phyloP scores from a whole-genome alignment of 1,140 invertebrate genomes.

The Bactericera cockerelli region DNA sequence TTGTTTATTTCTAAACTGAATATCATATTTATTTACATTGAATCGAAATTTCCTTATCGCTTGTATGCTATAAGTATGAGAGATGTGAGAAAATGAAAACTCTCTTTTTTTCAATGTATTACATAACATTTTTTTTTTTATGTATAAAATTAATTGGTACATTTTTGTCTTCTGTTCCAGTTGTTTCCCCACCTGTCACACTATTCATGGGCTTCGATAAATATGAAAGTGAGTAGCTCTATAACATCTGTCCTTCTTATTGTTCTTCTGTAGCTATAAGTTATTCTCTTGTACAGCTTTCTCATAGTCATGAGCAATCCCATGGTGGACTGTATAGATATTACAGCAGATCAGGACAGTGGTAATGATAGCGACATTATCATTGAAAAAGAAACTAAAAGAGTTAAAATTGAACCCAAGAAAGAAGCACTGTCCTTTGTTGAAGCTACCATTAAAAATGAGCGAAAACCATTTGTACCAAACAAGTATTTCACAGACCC shows the following conservation, averaged over 20 bases:
- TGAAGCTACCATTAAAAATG: slow-evolving; percentile 3
- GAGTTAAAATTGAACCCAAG: background rate
- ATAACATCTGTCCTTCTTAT: slow-evolving; percentile 14
- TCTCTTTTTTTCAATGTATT: no score
- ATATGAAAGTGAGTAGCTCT: slow-evolving; percentile 74
- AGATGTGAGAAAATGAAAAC: no score
- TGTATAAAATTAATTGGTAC: no score
- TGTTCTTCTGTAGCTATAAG: background rate
- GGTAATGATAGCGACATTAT: background rate
- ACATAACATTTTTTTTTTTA: no score
- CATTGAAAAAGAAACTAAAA: slow-evolving; percentile 6
- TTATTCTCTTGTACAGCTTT: no score
- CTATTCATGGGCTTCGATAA: slow-evolving; percentile 95
- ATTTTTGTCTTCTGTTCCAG: slow-evolving; percentile 32
- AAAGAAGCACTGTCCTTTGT: background rate
- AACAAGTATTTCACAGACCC: slow-evolving; percentile 21
- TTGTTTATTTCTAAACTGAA: no score
- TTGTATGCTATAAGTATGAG: no score
- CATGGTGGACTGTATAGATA: background rate
- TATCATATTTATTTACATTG: no score
- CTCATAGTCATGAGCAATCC: no score
- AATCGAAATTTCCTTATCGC: no score
- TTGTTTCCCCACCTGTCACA: slow-evolving; percentile 71
- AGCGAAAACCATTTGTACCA: background rate
- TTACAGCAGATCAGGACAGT: background rate